These are phyloP conservation scores for Zosterops japonicus DNA, from an alignment of 2,113 vertebrate species.

Conservation along the genomic window DNA sequence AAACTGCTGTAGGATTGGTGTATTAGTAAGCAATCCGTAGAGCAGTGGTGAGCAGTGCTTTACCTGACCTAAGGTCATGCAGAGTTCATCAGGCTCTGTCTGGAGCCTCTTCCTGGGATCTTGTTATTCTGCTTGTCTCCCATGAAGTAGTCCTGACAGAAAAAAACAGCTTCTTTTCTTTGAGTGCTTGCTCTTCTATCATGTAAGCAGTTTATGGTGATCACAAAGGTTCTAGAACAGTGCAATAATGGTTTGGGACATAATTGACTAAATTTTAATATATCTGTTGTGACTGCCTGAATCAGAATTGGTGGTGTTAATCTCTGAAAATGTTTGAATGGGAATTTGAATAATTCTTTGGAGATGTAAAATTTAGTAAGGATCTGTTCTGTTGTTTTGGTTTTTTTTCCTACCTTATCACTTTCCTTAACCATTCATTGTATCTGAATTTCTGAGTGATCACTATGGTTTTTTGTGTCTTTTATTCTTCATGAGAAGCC, in stretches of 20 bases:
- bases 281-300: background rate
- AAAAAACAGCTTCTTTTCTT: background rate
- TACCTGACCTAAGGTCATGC: background rate
- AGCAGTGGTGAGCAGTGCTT: background rate
- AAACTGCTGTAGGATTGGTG: background rate
- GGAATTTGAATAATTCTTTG: background rate
- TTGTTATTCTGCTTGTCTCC: background rate
- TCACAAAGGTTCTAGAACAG: background rate
- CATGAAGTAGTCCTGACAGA: background rate
- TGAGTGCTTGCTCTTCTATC: background rate
- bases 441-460: background rate
- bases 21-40: background rate
- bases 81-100: background rate
- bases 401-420: background rate
- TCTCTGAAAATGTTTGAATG: background rate
- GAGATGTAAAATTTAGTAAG: background rate
- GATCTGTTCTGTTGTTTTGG: background rate
- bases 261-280: background rate
- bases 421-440: background rate
- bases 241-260: background rate
- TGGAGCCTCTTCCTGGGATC: background rate
- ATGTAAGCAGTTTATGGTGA: background rate
- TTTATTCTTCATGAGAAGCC: background rate
- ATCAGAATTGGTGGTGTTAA: background rate
- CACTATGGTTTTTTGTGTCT: background rate